Evolutionary conservation across 2,113 vertebrate genomes (phyloP).

Genomic region (Fukomys damarensis): DNA sequence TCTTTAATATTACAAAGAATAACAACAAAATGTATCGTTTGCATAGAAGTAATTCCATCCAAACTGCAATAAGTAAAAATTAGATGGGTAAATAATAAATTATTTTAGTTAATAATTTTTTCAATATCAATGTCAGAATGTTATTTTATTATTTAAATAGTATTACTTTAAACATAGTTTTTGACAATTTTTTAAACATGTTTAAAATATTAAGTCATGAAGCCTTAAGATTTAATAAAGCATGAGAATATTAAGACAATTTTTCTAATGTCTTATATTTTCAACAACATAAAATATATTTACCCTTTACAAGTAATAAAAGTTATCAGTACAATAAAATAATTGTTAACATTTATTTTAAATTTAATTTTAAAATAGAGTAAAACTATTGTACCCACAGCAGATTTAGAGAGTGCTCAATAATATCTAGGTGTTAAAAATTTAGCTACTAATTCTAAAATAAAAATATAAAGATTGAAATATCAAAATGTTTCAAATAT

Average conservation of each 20-base stretch:
- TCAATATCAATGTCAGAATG: neutral
- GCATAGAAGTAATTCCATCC: neutral
- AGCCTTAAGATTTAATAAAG: neutral
- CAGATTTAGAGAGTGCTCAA: neutral
- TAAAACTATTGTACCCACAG: neutral
- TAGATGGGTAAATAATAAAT: neutral
- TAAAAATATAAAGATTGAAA: neutral
- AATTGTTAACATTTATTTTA: neutral
- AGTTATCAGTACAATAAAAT: neutral
- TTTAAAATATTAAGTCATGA: neutral
- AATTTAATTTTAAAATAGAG: neutral
- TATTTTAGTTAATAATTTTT: neutral
- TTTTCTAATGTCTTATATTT: neutral
- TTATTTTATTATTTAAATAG: neutral
- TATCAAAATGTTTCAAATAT: constrained; percentile 27
- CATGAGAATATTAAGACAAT: neutral
- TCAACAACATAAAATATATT: neutral
- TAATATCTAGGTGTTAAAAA: neutral
- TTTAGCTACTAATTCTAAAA: neutral
- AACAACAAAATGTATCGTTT: neutral
- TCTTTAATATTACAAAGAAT: neutral
- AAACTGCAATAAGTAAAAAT: neutral
- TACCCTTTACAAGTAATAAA: neutral
- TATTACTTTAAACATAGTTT: neutral
- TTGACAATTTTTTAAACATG: neutral